phyloP scores from a whole-genome alignment of 1,140 invertebrate genomes.

The Drosophila ohnishii region DNA sequence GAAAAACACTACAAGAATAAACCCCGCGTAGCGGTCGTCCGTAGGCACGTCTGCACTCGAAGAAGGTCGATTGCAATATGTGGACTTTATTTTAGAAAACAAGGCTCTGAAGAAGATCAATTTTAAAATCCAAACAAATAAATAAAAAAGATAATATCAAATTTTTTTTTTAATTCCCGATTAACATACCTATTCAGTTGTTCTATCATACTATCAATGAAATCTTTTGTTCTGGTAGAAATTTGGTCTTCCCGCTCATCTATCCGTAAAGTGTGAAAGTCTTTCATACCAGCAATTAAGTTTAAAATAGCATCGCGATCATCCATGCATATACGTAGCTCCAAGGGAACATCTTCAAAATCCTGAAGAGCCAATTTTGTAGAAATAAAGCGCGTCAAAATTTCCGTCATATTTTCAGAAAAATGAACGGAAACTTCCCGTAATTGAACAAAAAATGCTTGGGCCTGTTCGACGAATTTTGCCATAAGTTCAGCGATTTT shows the following conservation, averaged over 20 bases:
- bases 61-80: too few species aligned
- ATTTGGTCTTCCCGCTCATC: slow-evolving; percentile 90
- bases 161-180: background rate
- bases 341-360: slow-evolving; percentile 75
- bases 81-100: too few species aligned
- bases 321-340: slow-evolving; percentile 86
- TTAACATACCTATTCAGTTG: slow-evolving; percentile 84
- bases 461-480: slow-evolving; percentile 88
- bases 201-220: slow-evolving; percentile 86
- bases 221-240: slow-evolving; percentile 87
- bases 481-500: slow-evolving; percentile 89
- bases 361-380: slow-evolving; percentile 59
- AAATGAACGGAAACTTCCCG: slow-evolving; percentile 85
- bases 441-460: slow-evolving; percentile 88
- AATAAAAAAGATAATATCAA: background rate
- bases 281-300: slow-evolving; percentile 88
- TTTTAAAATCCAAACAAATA: too few species aligned
- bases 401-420: slow-evolving; percentile 82
- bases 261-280: slow-evolving; percentile 90
- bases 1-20: too few species aligned
- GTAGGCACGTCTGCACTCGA: too few species aligned
- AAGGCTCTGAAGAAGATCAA: too few species aligned
- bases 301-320: slow-evolving; percentile 90
- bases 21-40: too few species aligned
- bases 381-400: slow-evolving; percentile 60